Evolutionary conservation across 1,140 invertebrate genomes (phyloP).

Genomic region (Bombus picipes): DNA sequence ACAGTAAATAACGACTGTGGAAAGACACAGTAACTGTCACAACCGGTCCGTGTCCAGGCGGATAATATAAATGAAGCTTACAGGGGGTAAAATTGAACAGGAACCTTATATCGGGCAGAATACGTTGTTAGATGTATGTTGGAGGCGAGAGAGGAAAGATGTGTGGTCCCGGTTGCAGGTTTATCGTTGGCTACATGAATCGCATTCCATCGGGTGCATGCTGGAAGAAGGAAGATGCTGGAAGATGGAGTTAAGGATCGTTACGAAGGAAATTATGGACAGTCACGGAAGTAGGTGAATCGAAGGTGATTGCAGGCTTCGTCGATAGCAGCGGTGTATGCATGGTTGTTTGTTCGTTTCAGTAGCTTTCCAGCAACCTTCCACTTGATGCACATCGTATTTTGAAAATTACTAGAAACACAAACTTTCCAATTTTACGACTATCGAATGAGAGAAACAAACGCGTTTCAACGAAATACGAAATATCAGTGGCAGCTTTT

Average conservation of each 20-base stretch:
- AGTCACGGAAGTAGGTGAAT: slow-evolving; percentile 15
- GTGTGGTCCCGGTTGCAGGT: slow-evolving; percentile 25
- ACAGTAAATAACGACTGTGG: too few relatives aligned
- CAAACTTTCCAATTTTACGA: too few relatives aligned
- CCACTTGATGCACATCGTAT: too few relatives aligned
- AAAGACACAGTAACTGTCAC: neutral
- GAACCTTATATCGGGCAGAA: neutral
- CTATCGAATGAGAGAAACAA: too few relatives aligned
- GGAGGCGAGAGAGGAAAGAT: neutral
- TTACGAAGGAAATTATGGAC: slow-evolving; percentile 7
- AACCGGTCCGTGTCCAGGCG: neutral
- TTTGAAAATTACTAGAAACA: too few relatives aligned
- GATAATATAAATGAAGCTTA: neutral
- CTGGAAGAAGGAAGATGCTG: slow-evolving; percentile 14
- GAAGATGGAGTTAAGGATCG: neutral
- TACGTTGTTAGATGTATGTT: neutral
- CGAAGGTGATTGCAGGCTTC: neutral
- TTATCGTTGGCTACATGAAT: slow-evolving; percentile 23
- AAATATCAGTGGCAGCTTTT: too few relatives aligned
- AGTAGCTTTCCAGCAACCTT: neutral
- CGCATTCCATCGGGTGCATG: slow-evolving; percentile 30
- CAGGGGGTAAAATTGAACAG: neutral
- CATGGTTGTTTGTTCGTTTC: neutral
- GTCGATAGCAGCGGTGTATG: neutral
- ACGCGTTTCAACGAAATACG: too few relatives aligned